Evolutionary conservation across 2,113 vertebrate genomes (phyloP), one percentile per base, ranked within the genome.

Genomic region (Microtus richardsoni): DNA sequence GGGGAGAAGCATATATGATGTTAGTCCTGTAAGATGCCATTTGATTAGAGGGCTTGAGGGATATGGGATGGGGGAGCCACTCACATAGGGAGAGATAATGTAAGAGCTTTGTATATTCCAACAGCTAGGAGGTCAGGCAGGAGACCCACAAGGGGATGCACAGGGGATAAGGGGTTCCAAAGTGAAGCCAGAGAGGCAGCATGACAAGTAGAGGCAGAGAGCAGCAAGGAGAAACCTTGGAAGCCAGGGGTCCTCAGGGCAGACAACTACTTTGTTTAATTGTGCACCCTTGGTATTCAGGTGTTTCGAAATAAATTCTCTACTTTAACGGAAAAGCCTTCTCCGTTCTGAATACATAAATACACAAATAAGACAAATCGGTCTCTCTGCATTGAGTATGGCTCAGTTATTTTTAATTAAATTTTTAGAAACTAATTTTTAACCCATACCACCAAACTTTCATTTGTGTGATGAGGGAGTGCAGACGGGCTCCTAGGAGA

Each of bases 361-460:
- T 60, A 89, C 97, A 96, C 24, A 74, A 82, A 79, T 39, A 93
- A 85, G 93, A 93, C 52, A 91, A 49, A 96, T 62, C 22, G 44
- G 95, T 77, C 91, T 97, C 90, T 39, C 79, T 96, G 85, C 96
- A 64, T 88, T 91, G 95, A 97, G 70, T 94, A 95, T 36, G 92
- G 74, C 47, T 98, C 49, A 95, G 94, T 87, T 86, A 97, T 85
- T 98, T 98, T 96, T 49, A 97, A 98, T 97, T 97, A 96, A 96
- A 97, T 97, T 98, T 91, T 98, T 98, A 97, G 97, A 97, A 98
- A 96, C 88, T 97, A 97, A 98, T 97, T 98, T 98, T 98, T 97
- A 98, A 97, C 96, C 78, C 88, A 92, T 93, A 78, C 89, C 98
- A 98, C 95, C 95, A 97, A 98, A 98, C 98, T 7, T n/a, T 93